phyloP scores from a whole-genome alignment of 1,140 invertebrate genomes.

The Drosophila burlai region DNA sequence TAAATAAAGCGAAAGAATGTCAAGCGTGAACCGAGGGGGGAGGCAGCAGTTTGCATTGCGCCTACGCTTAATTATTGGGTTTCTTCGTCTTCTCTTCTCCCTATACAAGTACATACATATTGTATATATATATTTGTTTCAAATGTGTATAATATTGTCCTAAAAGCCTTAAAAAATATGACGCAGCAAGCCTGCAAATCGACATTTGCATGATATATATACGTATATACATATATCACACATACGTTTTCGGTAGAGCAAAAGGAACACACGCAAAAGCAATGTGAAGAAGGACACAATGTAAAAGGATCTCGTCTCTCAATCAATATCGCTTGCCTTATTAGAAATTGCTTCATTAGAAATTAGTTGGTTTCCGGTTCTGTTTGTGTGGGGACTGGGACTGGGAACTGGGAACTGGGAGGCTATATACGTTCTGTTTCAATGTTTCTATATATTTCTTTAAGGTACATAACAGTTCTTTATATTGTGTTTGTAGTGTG shows the following conservation, averaged over 20 bases:
- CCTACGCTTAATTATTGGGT: conserved; percentile 25
- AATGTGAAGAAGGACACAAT: conserved; percentile 58
- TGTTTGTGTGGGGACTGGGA: conserved; percentile 3
- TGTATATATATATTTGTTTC: conserved; percentile 40
- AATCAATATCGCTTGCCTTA: conserved; percentile 20
- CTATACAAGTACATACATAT: conserved; percentile 28
- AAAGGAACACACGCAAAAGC: conserved; percentile 80
- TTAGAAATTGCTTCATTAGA: conserved; percentile 40
- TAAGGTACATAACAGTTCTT: conserved; percentile 57
- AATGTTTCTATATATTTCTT: conserved; percentile 41
- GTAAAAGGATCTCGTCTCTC: conserved; percentile 44
- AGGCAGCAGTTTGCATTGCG: conserved; percentile 15
- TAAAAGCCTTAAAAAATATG: conserved; percentile 78
- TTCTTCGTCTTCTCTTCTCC: conserved; percentile 39
- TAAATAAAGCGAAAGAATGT: conserved; percentile 39
- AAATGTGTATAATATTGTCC: conserved; percentile 79
- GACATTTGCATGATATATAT: conserved; percentile 26
- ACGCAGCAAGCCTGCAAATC: conserved; percentile 37
- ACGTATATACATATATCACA: conserved; percentile 28
- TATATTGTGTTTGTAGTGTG: conserved; percentile 32
- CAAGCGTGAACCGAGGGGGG: conserved; percentile 25
- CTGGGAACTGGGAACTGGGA: background rate
- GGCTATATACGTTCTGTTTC: conserved; percentile 35
- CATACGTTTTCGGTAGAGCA: conserved; percentile 68
- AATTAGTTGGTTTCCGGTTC: conserved; percentile 46